Base-by-base conservation (phyloP, 2,113 vertebrate genomes). In the Pseudonaja textilis region DNA sequence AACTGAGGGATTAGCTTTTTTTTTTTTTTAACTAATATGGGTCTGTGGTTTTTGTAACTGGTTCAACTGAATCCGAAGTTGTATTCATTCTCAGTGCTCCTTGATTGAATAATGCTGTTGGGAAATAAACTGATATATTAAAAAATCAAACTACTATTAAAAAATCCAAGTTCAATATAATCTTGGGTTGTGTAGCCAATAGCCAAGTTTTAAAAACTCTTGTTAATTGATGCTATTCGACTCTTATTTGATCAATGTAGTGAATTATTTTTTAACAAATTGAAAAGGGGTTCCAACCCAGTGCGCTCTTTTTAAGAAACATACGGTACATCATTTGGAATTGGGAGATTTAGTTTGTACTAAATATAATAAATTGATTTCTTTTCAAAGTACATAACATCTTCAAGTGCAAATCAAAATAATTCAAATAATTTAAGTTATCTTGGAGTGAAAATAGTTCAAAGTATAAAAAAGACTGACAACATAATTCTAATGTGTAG, bases 361-460 rank as follows among this genome's bases (percentile, higher is more conserved):
- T 59, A 34, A 91, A 61, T 57, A 29, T 50, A 74, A 4, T 88
- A 56, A 56, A 92, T 85, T 2, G 20, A 81, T 89, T 45, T 92
- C 14, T 92, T 88, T 54, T n/a, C 47, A 91, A 57, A 39, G 3
- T 29, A 6, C 10, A 55, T 39, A 74, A 29, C 16, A 92, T 89
- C n/a, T 26, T 89, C 92, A 94, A 87, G 54, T 93, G 8, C 88
- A 39, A 55, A 81, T 81, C 16, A 34, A 90, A 61, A 11, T 0
- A 29, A 93, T 93, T 87, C 7, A 93, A 64, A 87, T 94, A 22
- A 6, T 93, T 86, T 89, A 94, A 81, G 74, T 39, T 2, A 92
- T 94, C 42, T 59, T 91, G 42, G 95, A 89, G 55, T 95, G 74
- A 91, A 92, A 93, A 39, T 8, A 1, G n/a, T 89, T 23, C 57